Conservation (phyloP, 2,888 invertebrate genomes). For the Adela reaumurella region DNA sequence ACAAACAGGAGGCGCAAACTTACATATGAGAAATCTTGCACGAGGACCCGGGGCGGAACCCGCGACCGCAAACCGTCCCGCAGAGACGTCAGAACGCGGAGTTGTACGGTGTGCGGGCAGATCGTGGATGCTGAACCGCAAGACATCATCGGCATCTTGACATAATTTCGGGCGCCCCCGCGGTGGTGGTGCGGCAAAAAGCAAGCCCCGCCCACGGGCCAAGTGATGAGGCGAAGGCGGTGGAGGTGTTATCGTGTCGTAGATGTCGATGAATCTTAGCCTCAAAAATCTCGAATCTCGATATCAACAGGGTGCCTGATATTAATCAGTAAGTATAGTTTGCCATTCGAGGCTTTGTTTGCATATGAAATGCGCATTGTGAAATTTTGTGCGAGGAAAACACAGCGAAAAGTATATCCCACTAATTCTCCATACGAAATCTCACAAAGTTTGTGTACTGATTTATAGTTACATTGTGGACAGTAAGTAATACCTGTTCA, state of each 20-base stretch:
- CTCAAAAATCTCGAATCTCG: too few relatives aligned
- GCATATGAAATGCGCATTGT: too few relatives aligned
- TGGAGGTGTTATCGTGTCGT: neutral
- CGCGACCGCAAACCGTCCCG: slow-evolving; percentile 38
- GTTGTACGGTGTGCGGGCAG: slow-evolving; percentile 5
- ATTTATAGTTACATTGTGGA: too few relatives aligned
- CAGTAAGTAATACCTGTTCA: too few relatives aligned
- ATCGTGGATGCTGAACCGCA: slow-evolving; percentile 6
- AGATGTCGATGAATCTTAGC: neutral
- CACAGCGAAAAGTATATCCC: too few relatives aligned
- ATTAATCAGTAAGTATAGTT: too few relatives aligned
- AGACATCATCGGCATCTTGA: slow-evolving; percentile 27
- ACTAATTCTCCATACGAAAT: too few relatives aligned
- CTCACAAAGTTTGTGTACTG: too few relatives aligned
- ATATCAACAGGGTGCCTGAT: too few relatives aligned
- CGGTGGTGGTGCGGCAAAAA: slow-evolving; percentile 17
- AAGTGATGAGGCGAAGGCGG: too few relatives aligned
- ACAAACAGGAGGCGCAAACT: slow-evolving; percentile 21
- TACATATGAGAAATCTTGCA: slow-evolving; percentile 23
- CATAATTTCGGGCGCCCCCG: slow-evolving; percentile 24
- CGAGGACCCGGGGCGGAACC: slow-evolving; percentile 27
- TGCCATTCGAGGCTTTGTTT: too few relatives aligned
- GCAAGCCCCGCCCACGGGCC: slow-evolving; percentile 8
- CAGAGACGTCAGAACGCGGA: slow-evolving; percentile 15
- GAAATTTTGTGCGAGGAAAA: too few relatives aligned